Evolutionary conservation across 2,113 vertebrate species (phyloP).

Genomic region (Vimba vimba): DNA sequence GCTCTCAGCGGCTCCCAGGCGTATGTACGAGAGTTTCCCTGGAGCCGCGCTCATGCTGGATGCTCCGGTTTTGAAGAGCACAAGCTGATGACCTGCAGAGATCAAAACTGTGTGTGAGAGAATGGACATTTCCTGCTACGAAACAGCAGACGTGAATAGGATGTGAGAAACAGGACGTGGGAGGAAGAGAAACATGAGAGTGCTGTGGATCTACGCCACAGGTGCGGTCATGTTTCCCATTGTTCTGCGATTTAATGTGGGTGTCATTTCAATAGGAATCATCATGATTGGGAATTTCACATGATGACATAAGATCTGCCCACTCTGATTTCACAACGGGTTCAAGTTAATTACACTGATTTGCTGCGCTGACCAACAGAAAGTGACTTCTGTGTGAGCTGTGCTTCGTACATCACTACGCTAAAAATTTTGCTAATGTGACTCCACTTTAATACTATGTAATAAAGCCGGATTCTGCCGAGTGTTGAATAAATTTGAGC

Average conservation of each 20-base stretch:
- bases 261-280: not conserved
- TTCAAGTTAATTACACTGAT: not conserved
- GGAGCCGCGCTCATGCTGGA: slow-evolving; percentile 74
- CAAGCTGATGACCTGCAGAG: slow-evolving; percentile 83
- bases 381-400: not conserved
- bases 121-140: not conserved
- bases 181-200: not conserved
- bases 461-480: not conserved
- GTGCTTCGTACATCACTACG: too few species aligned
- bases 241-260: not conserved
- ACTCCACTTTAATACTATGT: not conserved
- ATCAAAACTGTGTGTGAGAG: slow-evolving; percentile 23
- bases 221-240: not conserved
- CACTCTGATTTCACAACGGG: not conserved
- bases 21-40: slow-evolving; percentile 80
- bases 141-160: slow-evolving; percentile 10
- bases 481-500: not conserved
- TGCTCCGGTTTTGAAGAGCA: slow-evolving; percentile 86
- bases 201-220: not conserved
- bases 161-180: not conserved
- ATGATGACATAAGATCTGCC: not conserved
- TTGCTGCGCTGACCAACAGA: not conserved
- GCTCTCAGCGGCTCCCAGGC: slow-evolving; percentile 63
- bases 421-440: not conserved
- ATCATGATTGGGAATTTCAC: not conserved